phyloP scores from a whole-genome alignment of 2,113 vertebrate genomes.

The Ivindomyrus marchei region DNA sequence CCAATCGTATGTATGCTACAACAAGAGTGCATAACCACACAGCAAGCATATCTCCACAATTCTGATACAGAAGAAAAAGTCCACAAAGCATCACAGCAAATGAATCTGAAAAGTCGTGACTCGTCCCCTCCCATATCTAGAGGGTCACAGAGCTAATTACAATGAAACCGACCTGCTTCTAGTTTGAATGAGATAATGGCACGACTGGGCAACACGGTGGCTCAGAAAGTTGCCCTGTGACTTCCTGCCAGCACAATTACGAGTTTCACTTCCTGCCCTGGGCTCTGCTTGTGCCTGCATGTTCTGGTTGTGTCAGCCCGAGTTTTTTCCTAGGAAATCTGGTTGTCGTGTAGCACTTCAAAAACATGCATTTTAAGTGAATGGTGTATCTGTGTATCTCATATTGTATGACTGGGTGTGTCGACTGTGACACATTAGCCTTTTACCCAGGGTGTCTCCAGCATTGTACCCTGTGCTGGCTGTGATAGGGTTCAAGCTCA shows the following conservation, averaged over 20 bases:
- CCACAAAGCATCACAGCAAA: background rate
- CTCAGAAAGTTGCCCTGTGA: background rate
- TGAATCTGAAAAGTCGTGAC: constrained; percentile 9
- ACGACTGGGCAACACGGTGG: background rate
- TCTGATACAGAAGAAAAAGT: constrained; percentile 3
- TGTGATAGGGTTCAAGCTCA: background rate
- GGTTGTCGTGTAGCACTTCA: background rate
- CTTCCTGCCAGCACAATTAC: background rate
- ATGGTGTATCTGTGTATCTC: background rate
- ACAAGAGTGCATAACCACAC: background rate
- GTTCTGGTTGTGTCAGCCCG: background rate
- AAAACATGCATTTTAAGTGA: background rate
- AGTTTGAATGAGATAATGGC: background rate
- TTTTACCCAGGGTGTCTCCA: background rate
- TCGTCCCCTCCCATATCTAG: background rate
- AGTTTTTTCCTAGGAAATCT: background rate
- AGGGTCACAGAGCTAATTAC: background rate
- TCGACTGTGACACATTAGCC: background rate
- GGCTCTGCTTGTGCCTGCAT: background rate
- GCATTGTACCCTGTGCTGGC: background rate
- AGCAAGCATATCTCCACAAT: background rate
- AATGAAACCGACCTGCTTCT: background rate
- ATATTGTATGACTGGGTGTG: background rate
- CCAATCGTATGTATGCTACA: background rate
- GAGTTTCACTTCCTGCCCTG: background rate